A percentile compares a stretch with the other conserved stretches of the same genome.
Evolutionary conservation across 2,797 vertebrate genomes (phyloP).

Genomic region (Sylvia borin): DNA sequence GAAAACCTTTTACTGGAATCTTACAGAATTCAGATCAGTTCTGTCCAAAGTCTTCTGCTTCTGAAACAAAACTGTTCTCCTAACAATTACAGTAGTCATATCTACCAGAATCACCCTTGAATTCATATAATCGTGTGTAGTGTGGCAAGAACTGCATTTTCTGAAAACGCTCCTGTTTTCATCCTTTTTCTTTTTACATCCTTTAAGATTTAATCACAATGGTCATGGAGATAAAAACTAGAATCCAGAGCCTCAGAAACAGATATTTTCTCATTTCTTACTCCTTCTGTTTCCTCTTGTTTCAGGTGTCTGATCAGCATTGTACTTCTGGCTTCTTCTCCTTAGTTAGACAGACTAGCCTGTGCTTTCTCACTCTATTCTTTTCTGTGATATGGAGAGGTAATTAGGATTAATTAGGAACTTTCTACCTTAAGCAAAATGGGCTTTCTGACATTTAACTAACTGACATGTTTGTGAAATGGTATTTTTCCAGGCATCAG

Average conservation of each 20-base stretch:
- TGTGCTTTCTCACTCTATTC: neutral
- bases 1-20: neutral
- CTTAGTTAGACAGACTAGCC: neutral
- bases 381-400: neutral
- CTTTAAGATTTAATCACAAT: neutral
- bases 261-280: neutral
- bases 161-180: neutral
- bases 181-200: neutral
- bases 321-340: neutral
- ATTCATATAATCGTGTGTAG: neutral
- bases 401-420: constrained; percentile 18
- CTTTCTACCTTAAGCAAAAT: neutral
- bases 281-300: neutral
- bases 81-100: neutral
- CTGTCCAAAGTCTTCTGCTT: neutral
- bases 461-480: neutral
- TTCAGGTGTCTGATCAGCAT: neutral
- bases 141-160: neutral
- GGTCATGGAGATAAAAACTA: neutral
- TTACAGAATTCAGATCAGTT: neutral
- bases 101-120: neutral
- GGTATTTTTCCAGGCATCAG: neutral
- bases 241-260: neutral
- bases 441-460: neutral
- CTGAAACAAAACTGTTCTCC: neutral